Conservation (phyloP, 2,113 vertebrate species). For the Seriola rivoliana region DNA sequence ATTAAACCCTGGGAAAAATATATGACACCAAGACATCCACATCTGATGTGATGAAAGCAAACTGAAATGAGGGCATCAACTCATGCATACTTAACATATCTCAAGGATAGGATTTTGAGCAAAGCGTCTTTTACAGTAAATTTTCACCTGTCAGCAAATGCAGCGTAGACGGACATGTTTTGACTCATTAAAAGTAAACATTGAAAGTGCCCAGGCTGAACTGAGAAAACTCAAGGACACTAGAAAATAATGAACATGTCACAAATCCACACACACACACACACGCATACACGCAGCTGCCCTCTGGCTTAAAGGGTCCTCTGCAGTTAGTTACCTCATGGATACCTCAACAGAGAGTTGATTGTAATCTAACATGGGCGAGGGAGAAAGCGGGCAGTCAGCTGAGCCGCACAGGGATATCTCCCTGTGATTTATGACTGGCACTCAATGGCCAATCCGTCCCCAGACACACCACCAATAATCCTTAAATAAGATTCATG, state of each 20-base stretch:
- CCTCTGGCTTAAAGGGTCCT: constrained; percentile 44
- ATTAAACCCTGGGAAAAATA: constrained; percentile 4
- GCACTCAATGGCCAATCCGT: constrained; percentile 60
- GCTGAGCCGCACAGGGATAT: constrained; percentile 56
- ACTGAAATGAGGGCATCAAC: constrained; percentile 31
- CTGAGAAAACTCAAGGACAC: constrained; percentile 34
- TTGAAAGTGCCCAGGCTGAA: background rate
- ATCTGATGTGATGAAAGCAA: constrained; percentile 28
- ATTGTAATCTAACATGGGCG: constrained; percentile 63
- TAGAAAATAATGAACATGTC: background rate
- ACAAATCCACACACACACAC: constrained; percentile 11
- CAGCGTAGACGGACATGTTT: background rate
- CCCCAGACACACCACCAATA: constrained; percentile 64
- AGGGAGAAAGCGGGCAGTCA: constrained; percentile 52
- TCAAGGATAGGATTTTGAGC: constrained; percentile 28
- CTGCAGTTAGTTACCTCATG: constrained; percentile 52
- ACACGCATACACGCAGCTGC: constrained; percentile 19
- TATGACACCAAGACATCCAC: constrained; percentile 16
- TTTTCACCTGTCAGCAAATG: constrained; percentile 23
- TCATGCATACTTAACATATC: constrained; percentile 49
- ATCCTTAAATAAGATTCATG: constrained; percentile 78
- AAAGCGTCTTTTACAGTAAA: constrained; percentile 20
- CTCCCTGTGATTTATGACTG: constrained; percentile 70
- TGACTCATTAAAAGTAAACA: constrained; percentile 33
- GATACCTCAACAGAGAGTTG: constrained; percentile 60